Conservation (phyloP, 2,113 vertebrate species). For the Chamaea fasciata region DNA sequence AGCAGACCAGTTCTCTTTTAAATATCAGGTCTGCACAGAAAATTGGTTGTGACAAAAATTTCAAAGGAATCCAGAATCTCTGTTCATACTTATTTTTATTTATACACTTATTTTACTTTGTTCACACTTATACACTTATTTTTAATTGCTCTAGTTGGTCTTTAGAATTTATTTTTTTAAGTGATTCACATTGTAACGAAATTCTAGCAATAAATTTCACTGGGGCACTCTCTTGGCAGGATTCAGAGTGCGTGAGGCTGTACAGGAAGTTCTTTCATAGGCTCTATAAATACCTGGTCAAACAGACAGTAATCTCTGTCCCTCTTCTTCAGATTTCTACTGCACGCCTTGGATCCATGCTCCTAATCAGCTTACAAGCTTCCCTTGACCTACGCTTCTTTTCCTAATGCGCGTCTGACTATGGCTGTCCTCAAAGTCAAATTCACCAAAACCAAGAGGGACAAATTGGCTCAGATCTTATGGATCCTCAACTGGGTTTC, state of each 20-base stretch:
- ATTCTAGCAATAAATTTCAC: not conserved
- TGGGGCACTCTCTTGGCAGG: not conserved
- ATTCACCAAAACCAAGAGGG: constrained; percentile 83
- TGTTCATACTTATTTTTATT: not conserved
- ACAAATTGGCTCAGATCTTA: constrained; percentile 84
- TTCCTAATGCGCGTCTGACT: not conserved
- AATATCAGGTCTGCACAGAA: not conserved
- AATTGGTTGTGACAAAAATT: not conserved
- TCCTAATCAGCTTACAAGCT: constrained; percentile 42
- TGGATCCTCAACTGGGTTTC: constrained; percentile 91
- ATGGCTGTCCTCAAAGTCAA: constrained; percentile 86
- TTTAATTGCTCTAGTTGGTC: not conserved
- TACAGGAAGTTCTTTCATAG: not conserved
- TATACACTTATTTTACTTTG: too few species aligned
- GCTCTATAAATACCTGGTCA: constrained; percentile 38
- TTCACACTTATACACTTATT: not conserved
- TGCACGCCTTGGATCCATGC: not conserved
- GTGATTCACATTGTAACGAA: not conserved
- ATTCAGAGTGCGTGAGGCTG: not conserved
- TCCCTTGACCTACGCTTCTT: constrained; percentile 1
- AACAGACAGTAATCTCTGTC: constrained; percentile 42
- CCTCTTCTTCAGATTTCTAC: constrained; percentile 15
- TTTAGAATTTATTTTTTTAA: not conserved
- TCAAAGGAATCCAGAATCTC: not conserved
- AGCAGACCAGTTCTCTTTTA: not conserved